Evolutionary conservation across 2,113 vertebrate genomes (phyloP).

Genomic region (Oncorhynchus clarkii): DNA sequence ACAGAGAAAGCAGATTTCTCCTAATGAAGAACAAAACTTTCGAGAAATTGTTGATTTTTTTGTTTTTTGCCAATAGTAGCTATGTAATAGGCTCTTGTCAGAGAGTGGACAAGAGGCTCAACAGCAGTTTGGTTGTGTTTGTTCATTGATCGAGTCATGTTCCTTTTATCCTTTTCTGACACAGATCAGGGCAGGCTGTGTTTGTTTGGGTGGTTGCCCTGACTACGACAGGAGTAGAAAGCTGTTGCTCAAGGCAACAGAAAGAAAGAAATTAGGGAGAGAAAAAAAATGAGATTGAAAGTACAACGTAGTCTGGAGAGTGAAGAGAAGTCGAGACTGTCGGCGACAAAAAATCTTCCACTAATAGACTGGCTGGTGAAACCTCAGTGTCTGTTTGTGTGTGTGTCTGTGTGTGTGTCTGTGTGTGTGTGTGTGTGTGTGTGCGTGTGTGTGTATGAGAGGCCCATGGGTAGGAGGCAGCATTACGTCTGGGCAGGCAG

Average conservation of each 20-base stretch:
- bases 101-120: neutral
- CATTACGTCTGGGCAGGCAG: neutral
- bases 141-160: neutral
- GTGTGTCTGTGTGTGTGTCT: neutral
- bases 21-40: too few species aligned
- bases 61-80: neutral
- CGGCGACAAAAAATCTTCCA: neutral
- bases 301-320: neutral
- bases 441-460: neutral
- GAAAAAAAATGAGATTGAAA: neutral
- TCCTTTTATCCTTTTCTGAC: conserved; percentile 25
- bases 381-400: neutral
- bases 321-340: neutral
- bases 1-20: too few species aligned
- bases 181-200: conserved; percentile 17
- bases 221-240: conserved; percentile 30
- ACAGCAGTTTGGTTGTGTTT: neutral
- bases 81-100: neutral
- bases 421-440: neutral
- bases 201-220: conserved; percentile 51
- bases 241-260: conserved; percentile 1
- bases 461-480: neutral
- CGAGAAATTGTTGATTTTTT: too few species aligned
- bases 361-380: neutral
- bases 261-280: neutral